Base-by-base conservation (phyloP, 2,113 vertebrate species). In the Nothocercus julius region DNA sequence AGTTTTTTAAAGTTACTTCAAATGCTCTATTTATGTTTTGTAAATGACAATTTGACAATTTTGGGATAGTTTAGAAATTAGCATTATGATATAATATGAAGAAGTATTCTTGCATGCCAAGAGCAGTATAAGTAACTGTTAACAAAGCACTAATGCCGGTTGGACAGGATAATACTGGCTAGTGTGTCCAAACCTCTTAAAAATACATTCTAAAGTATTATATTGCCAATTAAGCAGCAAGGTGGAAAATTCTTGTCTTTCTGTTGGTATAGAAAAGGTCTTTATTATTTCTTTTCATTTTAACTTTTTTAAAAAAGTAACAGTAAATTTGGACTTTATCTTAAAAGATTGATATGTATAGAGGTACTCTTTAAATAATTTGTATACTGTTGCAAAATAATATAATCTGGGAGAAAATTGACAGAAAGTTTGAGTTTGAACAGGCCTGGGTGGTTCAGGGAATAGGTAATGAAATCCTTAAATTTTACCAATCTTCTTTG, bases 201-300 rank as follows among this genome's bases (percentile, higher is more conserved):
- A 95, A 92, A 54, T 56, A 87, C 84, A 82, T 87, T 94, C 49
- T 87, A 95, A 97, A 88, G 82, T 91, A 95, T 97, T 92, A 81
- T 85, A 30, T 82, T 97, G 97, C 95, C 96, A 97, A 93, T 97
- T 97, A 98, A 95, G 93, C 81, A 40, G 78, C 93, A 96, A 98
- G 95, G 94, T 97, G 97, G 97, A 98, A 98, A 98, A 98, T 94
- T 92, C 87, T 94, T 96, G 93, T 96, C 96, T 96, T 91, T 95
- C 83, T 93, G 36, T 94, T 98, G 97, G 95, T 95, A 92, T 68
- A 45, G 34, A 86, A 81, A 87, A 16, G 38, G n/a, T 76, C 59
- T 94, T 77, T 73, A 25, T 82, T 68, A 8, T 0, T 0, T 58
- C 69, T 83, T 70, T 79, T 36, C 8, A 40, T 85, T 72, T 59